Evolutionary conservation across 2,113 vertebrate genomes (phyloP).

Genomic region (Dasyurus viverrinus): DNA sequence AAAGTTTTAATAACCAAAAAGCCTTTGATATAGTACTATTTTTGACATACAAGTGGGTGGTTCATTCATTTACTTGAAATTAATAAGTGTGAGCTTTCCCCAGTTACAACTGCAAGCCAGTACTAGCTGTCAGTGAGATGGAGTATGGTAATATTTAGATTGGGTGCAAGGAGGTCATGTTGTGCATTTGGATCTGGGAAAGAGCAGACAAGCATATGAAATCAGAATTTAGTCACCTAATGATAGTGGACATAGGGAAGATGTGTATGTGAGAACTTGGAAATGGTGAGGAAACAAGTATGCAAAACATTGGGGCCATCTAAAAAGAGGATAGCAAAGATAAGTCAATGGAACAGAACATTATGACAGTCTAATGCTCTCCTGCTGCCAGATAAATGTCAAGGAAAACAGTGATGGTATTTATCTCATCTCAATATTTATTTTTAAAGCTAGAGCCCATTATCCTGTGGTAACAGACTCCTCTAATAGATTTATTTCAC

Average conservation of each 20-base stretch:
- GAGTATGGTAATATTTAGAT: slow-evolving; percentile 17
- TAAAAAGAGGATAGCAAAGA: slow-evolving; percentile 30
- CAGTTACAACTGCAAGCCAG: slow-evolving; percentile 36
- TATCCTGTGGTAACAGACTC: slow-evolving; percentile 28
- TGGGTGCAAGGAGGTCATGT: neutral
- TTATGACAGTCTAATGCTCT: slow-evolving; percentile 58
- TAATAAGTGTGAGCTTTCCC: slow-evolving; percentile 19
- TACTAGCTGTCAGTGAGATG: slow-evolving; percentile 19
- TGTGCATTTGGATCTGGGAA: slow-evolving; percentile 35
- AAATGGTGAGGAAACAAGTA: slow-evolving; percentile 47
- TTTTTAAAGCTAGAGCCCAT: slow-evolving; percentile 61
- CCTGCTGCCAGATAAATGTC: slow-evolving; percentile 57
- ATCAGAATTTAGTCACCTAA: slow-evolving; percentile 40
- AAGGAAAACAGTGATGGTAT: slow-evolving; percentile 42
- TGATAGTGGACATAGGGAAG: slow-evolving; percentile 22
- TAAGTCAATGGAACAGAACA: slow-evolving; percentile 51
- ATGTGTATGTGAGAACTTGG: slow-evolving; percentile 31
- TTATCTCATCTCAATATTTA: slow-evolving; percentile 49
- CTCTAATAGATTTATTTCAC: slow-evolving; percentile 54
- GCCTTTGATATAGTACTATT: slow-evolving; percentile 25
- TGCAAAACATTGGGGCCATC: slow-evolving; percentile 29
- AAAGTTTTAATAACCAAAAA: slow-evolving; percentile 26
- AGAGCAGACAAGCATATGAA: slow-evolving; percentile 37
- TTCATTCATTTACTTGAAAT: slow-evolving; percentile 55
- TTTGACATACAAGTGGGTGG: neutral